phyloP scores from a whole-genome alignment of 1,140 invertebrate species.

The Orchestia grillus region DNA sequence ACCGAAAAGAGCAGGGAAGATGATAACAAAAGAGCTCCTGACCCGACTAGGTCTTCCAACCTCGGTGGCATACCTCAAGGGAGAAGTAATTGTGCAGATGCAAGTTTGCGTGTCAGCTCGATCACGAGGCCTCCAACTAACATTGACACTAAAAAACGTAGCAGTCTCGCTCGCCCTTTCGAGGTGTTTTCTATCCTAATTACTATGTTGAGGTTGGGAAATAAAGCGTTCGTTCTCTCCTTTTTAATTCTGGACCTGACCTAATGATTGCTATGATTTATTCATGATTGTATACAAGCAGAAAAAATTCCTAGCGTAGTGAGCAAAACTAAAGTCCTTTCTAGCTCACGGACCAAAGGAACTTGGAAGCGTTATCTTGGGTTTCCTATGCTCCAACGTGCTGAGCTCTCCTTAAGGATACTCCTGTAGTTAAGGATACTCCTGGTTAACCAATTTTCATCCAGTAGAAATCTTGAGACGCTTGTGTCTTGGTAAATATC shows the following conservation, averaged over 20 bases:
- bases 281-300: neutral
- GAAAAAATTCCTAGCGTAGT: too few species aligned
- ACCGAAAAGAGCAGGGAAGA: neutral
- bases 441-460: too few species aligned
- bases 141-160: neutral
- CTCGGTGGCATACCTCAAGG: neutral
- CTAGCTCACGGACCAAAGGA: too few species aligned
- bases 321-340: too few species aligned
- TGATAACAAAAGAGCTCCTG: neutral
- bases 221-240: neutral
- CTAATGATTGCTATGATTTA: neutral
- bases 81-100: neutral
- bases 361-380: too few species aligned
- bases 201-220: neutral
- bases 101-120: neutral
- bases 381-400: too few species aligned
- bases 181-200: neutral
- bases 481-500: too few species aligned
- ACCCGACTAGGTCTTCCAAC: neutral
- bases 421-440: too few species aligned
- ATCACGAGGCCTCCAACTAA: neutral
- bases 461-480: too few species aligned
- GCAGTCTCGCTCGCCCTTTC: neutral
- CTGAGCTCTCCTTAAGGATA: too few species aligned
- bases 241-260: neutral